A percentile compares a stretch with the other conserved stretches of the same genome.
Evolutionary conservation across 1,140 invertebrate species (phyloP).

Genomic region (Drosophila melanogaster): DNA sequence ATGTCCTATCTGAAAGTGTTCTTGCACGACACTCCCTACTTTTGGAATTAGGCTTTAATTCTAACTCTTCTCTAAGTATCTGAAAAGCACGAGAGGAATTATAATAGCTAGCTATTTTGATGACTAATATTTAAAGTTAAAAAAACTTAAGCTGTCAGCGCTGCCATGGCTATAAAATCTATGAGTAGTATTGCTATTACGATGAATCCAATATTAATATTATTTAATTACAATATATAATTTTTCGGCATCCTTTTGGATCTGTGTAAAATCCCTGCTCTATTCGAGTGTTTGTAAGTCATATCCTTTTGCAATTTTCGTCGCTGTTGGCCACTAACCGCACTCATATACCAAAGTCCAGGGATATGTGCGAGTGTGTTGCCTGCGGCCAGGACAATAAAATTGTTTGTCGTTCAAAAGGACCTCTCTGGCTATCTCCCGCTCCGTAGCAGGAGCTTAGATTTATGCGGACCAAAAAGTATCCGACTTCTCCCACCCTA

Average conservation of each 20-base stretch:
- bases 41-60: neutral
- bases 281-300: conserved; percentile 52
- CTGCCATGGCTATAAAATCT: no score
- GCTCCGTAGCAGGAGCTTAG: conserved; percentile 30
- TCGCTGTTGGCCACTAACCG: conserved; percentile 73
- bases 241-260: conserved; percentile 3
- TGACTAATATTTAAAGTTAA: no score
- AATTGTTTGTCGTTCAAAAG: conserved; percentile 78
- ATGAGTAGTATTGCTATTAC: no score
- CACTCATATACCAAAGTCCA: conserved; percentile 71
- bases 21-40: conserved; percentile 3
- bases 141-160: no score
- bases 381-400: conserved; percentile 62
- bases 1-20: neutral
- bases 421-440: conserved; percentile 37
- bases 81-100: neutral
- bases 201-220: no score
- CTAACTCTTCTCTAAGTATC: neutral
- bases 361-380: conserved; percentile 33
- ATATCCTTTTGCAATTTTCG: conserved; percentile 81
- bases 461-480: conserved; percentile 72
- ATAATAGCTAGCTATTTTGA: no score
- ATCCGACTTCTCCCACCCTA: conserved; percentile 55
- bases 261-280: conserved; percentile 10
- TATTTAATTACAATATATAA: neutral